Base-by-base conservation (phyloP, 2,113 vertebrate genomes). In the Garra rufa region DNA sequence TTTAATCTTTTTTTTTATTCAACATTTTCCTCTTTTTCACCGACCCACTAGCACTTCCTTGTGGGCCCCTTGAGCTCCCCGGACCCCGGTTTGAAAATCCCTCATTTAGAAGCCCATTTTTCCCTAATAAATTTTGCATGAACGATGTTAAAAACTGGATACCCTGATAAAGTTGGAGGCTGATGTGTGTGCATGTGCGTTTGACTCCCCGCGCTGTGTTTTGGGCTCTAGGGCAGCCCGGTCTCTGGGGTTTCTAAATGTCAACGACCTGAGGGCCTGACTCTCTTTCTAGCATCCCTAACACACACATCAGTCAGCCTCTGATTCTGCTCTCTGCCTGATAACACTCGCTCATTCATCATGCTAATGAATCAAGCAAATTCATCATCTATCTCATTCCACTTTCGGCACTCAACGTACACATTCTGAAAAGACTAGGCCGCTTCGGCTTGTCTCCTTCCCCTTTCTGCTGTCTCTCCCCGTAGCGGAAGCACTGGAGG, bases 251-350 rank as follows among this genome's bases (percentile, higher is more conserved):
- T 87, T 92, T 88, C 92, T 91, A 92, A 94, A 93, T 93, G 93
- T 91, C 92, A 94, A 83, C 90, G 93, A 93, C 93, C 93, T 88
- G 88, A 88, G 89, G 92, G 91, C 89, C 87, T 84, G 86, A 84
- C 88, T 88, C 88, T 87, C 77, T 85, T 85, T 86, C 87, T 81
- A 85, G 73, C 87, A 90, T 87, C 73, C 69, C 79, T 55, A 87
- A 87, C 82, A 90, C 89, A 85, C 85, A 63, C 86, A 87, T 81
- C 76, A 81, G 78, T 87, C 88, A 86, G 71, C 81, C 81, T 71
- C 73, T 87, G 86, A 89, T 89, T 82, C 86, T 89, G 83, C 77
- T 78, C 84, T 85, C 63, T 84, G 82, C 76, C 85, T 86, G 87
- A 85, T 88, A 88, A 86, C 82, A 82, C 81, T 44, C 55, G 46